Conservation (phyloP, 1,140 invertebrate genomes). For the Bombus huntii region DNA sequence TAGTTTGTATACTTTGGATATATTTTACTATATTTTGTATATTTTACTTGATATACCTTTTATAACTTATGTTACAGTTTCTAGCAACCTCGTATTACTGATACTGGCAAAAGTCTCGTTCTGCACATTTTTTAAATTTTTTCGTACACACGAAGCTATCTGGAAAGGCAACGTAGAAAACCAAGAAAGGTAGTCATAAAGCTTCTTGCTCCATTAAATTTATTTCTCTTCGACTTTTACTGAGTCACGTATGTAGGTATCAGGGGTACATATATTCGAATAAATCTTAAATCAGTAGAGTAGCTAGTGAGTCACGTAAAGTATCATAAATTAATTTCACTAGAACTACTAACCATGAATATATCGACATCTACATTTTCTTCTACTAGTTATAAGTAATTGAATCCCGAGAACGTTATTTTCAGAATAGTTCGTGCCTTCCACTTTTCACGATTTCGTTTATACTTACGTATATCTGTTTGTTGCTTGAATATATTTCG, state of each 20-base stretch:
- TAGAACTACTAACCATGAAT: background rate
- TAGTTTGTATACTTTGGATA: too few species aligned
- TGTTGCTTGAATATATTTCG: too few species aligned
- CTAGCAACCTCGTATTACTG: too few species aligned
- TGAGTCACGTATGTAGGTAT: background rate
- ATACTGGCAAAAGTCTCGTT: background rate
- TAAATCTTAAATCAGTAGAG: slow-evolving; percentile 2
- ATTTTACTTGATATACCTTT: background rate
- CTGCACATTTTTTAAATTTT: background rate
- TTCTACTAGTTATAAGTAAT: background rate
- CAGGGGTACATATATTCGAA: background rate
- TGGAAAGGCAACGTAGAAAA: too few species aligned
- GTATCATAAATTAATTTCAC: background rate
- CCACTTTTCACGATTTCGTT: too few species aligned
- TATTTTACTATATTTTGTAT: too few species aligned
- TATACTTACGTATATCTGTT: too few species aligned
- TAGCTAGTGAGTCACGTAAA: background rate
- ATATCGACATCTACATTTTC: background rate
- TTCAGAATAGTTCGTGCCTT: too few species aligned
- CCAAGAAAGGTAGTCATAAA: background rate
- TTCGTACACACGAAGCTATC: background rate
- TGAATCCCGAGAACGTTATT: background rate
- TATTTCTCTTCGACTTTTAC: background rate
- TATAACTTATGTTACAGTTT: background rate
- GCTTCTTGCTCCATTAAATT: background rate